These are phyloP conservation scores for Myiopsitta monachus DNA, from an alignment of 2,113 vertebrate genomes.

Conservation along the genomic window DNA sequence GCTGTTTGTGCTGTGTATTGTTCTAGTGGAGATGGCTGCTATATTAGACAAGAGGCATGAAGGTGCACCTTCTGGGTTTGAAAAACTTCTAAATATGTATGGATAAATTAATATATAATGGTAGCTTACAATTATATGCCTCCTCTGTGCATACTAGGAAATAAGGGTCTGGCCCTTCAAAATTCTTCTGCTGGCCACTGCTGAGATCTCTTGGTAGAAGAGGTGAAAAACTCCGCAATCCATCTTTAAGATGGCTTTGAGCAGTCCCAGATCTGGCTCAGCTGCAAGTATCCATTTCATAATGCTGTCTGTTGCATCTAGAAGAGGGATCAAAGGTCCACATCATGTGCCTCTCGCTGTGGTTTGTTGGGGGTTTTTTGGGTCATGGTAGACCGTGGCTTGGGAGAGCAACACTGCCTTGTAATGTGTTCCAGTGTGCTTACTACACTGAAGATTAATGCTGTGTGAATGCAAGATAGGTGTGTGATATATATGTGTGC, in stretches of 20 bases:
- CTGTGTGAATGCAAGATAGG: neutral
- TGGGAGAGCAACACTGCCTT: neutral
- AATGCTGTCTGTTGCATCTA: neutral
- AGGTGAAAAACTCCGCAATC: neutral
- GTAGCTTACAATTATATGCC: neutral
- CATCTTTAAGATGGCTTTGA: neutral
- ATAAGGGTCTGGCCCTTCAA: neutral
- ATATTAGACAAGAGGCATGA: neutral
- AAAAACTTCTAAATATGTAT: neutral
- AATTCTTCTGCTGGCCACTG: neutral
- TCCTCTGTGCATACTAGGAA: neutral
- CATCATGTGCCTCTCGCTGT: neutral
- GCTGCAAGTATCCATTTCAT: neutral
- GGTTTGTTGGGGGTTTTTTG: neutral
- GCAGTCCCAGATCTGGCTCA: neutral
- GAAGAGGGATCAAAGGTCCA: neutral
- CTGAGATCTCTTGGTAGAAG: neutral
- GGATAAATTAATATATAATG: neutral
- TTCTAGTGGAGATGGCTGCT: neutral
- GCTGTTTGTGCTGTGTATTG: neutral
- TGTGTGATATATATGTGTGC: accelerated
- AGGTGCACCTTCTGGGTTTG: neutral
- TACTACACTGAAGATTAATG: neutral
- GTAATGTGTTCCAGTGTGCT: neutral
- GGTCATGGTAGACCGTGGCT: neutral